Base-by-base conservation (phyloP, 1,140 invertebrate species). In the Neodiprion virginianus region DNA sequence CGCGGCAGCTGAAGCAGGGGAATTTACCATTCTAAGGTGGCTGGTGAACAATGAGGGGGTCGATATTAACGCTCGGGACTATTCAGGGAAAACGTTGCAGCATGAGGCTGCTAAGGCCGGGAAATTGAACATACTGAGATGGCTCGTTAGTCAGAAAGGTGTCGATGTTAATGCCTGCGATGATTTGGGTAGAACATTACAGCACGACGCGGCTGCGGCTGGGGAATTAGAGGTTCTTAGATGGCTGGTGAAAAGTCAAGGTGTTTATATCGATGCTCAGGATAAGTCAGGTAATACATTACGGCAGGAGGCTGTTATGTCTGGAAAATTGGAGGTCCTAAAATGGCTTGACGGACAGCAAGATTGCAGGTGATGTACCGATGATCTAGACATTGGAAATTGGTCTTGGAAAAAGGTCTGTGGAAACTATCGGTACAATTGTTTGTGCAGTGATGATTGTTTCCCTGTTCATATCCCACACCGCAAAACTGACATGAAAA, bases 321-420 rank as follows among this genome's bases (percentile, higher is more conserved):
- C 17, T 53, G 12, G 70, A 65, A 65, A 48, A 75, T 79, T 67
- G 0, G 17, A 23, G 9, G 50, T 10, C 14, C 14, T 53, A 14
- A 53, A 53, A 53, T 53, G 50, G 50, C 50, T 53, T 53, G 14
- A 10, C 8, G 50, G 1, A 14, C 8, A 53, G 8, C 50, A 53
- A 53, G 17, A 21, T 21, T 21, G 17, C 17, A 21, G 17, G 17
- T 21, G 17, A 21, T 21, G 17, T 21, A 21, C 17, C 17, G 17
- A 21, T 21, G 17, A 21, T 21, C 17, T 21, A 21, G 17, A 21
- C 17, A 21, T 21, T 21, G 17, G 0, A 21, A 21, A 21, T 21
- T 21, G 17, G 17, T 21, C 17, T 21, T 21, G 17, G 17, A 21
- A 21, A 21, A 21, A 21, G 17, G 17, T 21, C 17, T 21, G 17